These are phyloP conservation scores for Oreochromis mossambicus DNA, from an alignment of 2,797 vertebrate species.

Conservation along the genomic window DNA sequence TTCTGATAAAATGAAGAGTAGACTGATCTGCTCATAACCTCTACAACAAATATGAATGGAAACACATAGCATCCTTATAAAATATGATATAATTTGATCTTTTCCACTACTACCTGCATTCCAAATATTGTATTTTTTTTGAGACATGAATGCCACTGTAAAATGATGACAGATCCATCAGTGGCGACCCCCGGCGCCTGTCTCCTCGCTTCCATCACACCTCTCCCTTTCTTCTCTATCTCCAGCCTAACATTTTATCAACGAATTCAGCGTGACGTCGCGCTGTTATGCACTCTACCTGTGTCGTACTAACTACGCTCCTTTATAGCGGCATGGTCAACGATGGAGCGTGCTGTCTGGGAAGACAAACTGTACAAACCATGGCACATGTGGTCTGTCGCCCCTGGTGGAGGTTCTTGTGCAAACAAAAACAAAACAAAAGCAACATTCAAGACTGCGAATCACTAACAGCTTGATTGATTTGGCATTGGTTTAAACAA, in stretches of 20 bases:
- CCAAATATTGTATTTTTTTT: neutral
- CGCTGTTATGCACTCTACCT: neutral
- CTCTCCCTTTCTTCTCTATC: neutral
- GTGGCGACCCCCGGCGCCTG: neutral
- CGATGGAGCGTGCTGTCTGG: neutral
- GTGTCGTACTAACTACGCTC: neutral
- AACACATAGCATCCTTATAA: neutral
- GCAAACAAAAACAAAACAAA: neutral
- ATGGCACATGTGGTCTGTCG: neutral
- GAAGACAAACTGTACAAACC: accelerated
- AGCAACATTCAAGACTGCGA: conserved; percentile 25
- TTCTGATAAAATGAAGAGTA: neutral
- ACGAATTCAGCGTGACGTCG: neutral
- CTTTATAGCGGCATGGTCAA: neutral
- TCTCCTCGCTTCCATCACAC: neutral
- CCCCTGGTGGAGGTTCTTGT: conserved; percentile 3
- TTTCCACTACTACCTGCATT: neutral
- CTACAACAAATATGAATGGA: neutral
- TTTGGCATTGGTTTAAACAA: neutral
- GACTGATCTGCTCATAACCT: neutral
- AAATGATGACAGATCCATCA: neutral
- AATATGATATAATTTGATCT: neutral
- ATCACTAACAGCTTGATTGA: neutral
- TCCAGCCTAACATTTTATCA: neutral
- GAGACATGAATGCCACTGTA: neutral